phyloP scores from a whole-genome alignment of 2,888 invertebrate genomes.

The Adela reaumurella region DNA sequence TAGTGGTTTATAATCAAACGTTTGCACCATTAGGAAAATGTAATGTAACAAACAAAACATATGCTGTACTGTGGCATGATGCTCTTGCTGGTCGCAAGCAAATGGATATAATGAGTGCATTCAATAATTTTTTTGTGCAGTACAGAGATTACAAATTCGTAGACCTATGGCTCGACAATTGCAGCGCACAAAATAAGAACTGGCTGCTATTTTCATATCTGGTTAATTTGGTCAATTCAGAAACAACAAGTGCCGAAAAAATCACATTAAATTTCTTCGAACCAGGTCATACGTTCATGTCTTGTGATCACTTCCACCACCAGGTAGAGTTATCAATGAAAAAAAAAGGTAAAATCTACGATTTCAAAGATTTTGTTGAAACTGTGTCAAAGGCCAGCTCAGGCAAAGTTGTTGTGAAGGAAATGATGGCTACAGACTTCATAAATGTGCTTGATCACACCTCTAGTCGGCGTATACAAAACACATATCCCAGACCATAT shows the following conservation, averaged over 20 bases:
- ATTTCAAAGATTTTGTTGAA: slow-evolving; percentile 14
- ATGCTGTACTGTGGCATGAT: slow-evolving; percentile 10
- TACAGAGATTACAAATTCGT: slow-evolving; percentile 9
- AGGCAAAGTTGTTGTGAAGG: slow-evolving; percentile 3
- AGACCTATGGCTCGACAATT: slow-evolving; percentile 14
- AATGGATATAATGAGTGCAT: slow-evolving; percentile 10
- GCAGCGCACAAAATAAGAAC: slow-evolving; percentile 15
- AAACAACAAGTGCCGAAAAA: slow-evolving; percentile 9
- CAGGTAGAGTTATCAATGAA: slow-evolving; percentile 14
- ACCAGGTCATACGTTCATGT: slow-evolving; percentile 17
- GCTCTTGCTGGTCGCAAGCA: slow-evolving; percentile 10
- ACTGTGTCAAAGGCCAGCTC: slow-evolving; percentile 11
- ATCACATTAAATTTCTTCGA: slow-evolving; percentile 12
- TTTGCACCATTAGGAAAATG: slow-evolving; percentile 13
- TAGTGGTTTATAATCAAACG: slow-evolving; percentile 12
- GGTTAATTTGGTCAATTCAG: slow-evolving; percentile 12
- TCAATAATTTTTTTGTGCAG: slow-evolving; percentile 11
- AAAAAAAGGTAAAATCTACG: slow-evolving; percentile 12
- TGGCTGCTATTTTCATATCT: slow-evolving; percentile 13
- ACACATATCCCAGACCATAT: slow-evolving; percentile 13
- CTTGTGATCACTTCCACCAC: slow-evolving; percentile 14
- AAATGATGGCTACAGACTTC: slow-evolving; percentile 9
- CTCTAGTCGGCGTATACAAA: slow-evolving; percentile 14
- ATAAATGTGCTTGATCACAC: slow-evolving; percentile 12
- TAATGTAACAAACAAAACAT: slow-evolving; percentile 5